Evolutionary conservation across 1,140 invertebrate genomes (phyloP).

Genomic region (Cherax destructor): DNA sequence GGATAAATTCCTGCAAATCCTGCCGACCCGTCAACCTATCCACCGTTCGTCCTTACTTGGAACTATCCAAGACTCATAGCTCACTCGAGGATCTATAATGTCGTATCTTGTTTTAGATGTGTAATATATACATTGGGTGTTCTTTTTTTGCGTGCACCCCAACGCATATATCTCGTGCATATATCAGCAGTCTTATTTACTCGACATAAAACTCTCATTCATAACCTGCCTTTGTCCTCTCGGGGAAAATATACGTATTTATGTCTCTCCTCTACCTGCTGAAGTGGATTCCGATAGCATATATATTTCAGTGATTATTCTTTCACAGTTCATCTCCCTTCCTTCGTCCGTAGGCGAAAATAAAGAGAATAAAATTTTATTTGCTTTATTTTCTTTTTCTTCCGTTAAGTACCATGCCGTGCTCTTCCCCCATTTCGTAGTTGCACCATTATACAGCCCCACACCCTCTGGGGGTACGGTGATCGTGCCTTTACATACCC

Average conservation of each 20-base stretch:
- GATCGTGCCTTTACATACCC: too few species aligned
- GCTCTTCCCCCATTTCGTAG: too few species aligned
- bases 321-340: not conserved
- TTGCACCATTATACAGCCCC: too few species aligned
- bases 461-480: too few species aligned
- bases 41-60: not conserved
- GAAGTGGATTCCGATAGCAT: not conserved
- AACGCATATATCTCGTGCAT: not conserved
- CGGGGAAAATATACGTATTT: slow-evolving; percentile 12
- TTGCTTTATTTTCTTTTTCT: too few species aligned
- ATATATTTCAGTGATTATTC: slow-evolving; percentile 10
- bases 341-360: too few species aligned
- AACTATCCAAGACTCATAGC: not conserved
- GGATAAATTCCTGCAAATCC: too few species aligned
- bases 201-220: slow-evolving; percentile 37
- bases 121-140: not conserved
- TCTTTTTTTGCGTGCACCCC: not conserved
- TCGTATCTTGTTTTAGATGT: not conserved
- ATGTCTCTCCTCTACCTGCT: not conserved
- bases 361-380: too few species aligned
- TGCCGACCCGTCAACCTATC: too few species aligned
- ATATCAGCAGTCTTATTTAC: slow-evolving; percentile 32
- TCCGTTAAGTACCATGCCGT: too few species aligned
- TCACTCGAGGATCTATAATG: not conserved
- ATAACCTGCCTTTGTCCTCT: slow-evolving; percentile 40